Percentiles rank a stretch among this genome's conserved stretches.
These are phyloP conservation scores for Drosophila sturtevanti DNA, from an alignment of 1,140 invertebrate species.

Conservation along the genomic window DNA sequence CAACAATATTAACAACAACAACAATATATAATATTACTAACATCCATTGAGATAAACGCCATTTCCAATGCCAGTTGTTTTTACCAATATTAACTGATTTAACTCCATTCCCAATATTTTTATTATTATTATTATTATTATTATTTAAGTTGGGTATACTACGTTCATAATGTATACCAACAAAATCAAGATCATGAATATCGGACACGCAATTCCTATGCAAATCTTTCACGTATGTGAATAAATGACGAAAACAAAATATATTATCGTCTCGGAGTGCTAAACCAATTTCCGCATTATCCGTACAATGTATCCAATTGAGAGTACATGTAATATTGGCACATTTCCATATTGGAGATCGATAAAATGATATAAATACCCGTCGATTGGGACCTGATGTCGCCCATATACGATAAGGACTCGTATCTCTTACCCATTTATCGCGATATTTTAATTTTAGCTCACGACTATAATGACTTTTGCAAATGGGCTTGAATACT, in stretches of 20 bases:
- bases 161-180: constrained; percentile 27
- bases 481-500: constrained; percentile 18
- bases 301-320: constrained; percentile 34
- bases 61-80: not conserved
- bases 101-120: too few species aligned
- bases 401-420: constrained; percentile 28
- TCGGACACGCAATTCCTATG: not conserved
- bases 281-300: not conserved
- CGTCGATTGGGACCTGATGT: not conserved
- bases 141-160: not conserved
- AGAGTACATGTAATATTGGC: constrained; percentile 12
- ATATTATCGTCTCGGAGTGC: constrained; percentile 13
- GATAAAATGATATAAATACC: constrained; percentile 28
- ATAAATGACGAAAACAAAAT: constrained; percentile 14
- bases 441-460: constrained; percentile 30
- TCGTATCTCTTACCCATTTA: constrained; percentile 10
- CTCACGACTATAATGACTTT: constrained; percentile 2
- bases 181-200: not conserved
- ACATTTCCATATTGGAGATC: constrained; percentile 25
- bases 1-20: not conserved
- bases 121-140: too few species aligned
- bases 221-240: constrained; percentile 24
- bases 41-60: not conserved
- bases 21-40: not conserved
- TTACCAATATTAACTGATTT: not conserved